These are phyloP conservation scores for Platycheirus albimanus DNA, from an alignment of 2,888 invertebrate genomes.

Conservation along the genomic window DNA sequence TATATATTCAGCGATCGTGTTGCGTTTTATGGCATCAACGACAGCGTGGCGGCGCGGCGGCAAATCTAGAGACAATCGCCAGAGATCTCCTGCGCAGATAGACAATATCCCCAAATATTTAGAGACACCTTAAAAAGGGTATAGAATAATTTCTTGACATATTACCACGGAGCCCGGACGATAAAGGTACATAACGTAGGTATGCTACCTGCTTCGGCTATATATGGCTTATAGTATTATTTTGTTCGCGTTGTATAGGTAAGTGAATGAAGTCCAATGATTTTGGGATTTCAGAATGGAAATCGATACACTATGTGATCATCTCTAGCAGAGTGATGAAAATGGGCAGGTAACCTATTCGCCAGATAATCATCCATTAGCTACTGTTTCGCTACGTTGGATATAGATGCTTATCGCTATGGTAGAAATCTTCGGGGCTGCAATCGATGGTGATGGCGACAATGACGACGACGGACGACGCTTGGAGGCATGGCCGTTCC, in stretches of 20 bases:
- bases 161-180: constrained; percentile 46
- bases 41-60: constrained; percentile 11
- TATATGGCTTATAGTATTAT: background rate
- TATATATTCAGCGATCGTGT: constrained; percentile 30
- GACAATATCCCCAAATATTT: constrained; percentile 69
- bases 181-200: constrained; percentile 48
- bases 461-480: no score
- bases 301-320: constrained; percentile 49
- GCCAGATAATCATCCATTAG: constrained; percentile 73
- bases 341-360: constrained; percentile 73
- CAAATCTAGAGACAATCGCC: constrained; percentile 53
- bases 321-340: constrained; percentile 59
- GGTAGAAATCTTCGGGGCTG: constrained; percentile 11
- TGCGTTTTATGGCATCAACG: constrained; percentile 16
- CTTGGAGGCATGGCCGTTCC: background rate
- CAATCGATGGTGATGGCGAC: constrained; percentile 18
- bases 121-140: constrained; percentile 72
- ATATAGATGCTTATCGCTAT: constrained; percentile 45
- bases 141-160: constrained; percentile 72
- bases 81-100: constrained; percentile 59
- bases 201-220: constrained; percentile 46
- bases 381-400: constrained; percentile 66
- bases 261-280: constrained; percentile 51
- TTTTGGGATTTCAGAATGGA: constrained; percentile 64
- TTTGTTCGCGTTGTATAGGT: background rate